Evolutionary conservation across 2,113 vertebrate species (phyloP), one percentile per base, ranked within the genome.

Genomic region (Mesembrinibis cayennensis): DNA sequence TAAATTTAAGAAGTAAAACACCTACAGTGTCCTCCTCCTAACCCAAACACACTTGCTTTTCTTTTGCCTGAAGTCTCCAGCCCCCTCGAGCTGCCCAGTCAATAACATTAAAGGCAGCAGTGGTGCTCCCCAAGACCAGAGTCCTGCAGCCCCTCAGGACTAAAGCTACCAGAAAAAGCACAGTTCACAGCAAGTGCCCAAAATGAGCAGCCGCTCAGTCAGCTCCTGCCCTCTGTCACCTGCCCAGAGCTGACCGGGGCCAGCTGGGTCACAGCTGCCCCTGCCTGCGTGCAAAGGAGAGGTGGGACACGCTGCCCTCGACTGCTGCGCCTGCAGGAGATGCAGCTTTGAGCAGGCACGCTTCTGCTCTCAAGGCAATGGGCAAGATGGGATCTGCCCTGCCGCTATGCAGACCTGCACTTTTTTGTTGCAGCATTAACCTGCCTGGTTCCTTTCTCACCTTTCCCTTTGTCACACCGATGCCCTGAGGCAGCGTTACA

Each of bases 231-330:
- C 32, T 63, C 23, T 22, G 26, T n/a, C 56, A 55, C 38, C 47
- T 67, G 36, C 25, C 29, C 80, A 78, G 34, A 65, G 49, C 15
- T 20, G 59, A 52, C 4, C 1, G 3, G 44, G 21, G 18, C 56
- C 45, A 80, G 79, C n/a, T 58, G 34, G 17, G 50, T 32, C 36
- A 49, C 40, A 52, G 42, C 44, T 34, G 47, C 34, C 47, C 76
- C 42, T 20, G 15, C 13, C 59, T 27, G 23, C 3, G 26, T 13
- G 19, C 1, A 6, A 42, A 79, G 71, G 23, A 56, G 32, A 59
- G 34, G 53, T 18, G 38, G 47, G 81, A 84, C 32, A 74, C 0
- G 0, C n/a, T 50, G 65, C 13, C 73, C 16, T 56, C 0, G 0
- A 52, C 65, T 34, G 29, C 50, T 42, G 29, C 1, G 1, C 16